Percentiles rank a stretch among this genome's conserved stretches.
phyloP scores from a whole-genome alignment of 2,113 vertebrate species.

The Cephalopholis sonnerati region DNA sequence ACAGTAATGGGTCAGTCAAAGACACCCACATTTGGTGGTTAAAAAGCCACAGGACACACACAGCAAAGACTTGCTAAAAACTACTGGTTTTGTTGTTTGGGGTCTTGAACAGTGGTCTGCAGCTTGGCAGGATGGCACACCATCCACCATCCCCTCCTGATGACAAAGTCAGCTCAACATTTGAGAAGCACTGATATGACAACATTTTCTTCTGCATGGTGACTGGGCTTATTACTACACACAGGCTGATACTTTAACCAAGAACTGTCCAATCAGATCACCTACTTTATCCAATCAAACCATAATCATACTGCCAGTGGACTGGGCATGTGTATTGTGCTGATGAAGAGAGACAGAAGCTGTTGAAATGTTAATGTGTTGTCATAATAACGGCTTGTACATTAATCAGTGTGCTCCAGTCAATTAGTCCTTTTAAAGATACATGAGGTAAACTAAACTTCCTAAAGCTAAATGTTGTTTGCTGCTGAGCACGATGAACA shows the following conservation, averaged over 20 bases:
- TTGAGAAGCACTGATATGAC: too few relatives aligned
- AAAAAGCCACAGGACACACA: too few relatives aligned
- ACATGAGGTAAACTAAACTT: constrained; percentile 13
- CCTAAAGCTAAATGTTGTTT: constrained; percentile 1
- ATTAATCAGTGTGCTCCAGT: constrained; percentile 37
- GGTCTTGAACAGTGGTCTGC: too few relatives aligned
- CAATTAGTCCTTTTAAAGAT: constrained; percentile 43
- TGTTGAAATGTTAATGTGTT: constrained; percentile 47
- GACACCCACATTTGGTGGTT: too few relatives aligned
- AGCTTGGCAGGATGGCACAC: too few relatives aligned
- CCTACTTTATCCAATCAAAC: constrained; percentile 24
- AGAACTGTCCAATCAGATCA: constrained; percentile 1
- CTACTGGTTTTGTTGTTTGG: too few relatives aligned
- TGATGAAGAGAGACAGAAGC: constrained; percentile 9
- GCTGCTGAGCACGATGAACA: too few relatives aligned
- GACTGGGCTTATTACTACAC: not conserved
- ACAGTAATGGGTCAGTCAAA: too few relatives aligned
- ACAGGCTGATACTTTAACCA: not conserved
- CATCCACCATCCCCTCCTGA: too few relatives aligned
- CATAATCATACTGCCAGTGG: not conserved
- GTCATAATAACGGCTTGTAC: constrained; percentile 26
- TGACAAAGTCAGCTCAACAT: too few relatives aligned
- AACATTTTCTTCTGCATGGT: too few relatives aligned
- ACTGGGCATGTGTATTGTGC: constrained; percentile 10
- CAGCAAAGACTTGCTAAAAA: too few relatives aligned